These are phyloP conservation scores for Paratrypauchen microcephalus DNA, from an alignment of 2,797 vertebrate species.

Conservation along the genomic window DNA sequence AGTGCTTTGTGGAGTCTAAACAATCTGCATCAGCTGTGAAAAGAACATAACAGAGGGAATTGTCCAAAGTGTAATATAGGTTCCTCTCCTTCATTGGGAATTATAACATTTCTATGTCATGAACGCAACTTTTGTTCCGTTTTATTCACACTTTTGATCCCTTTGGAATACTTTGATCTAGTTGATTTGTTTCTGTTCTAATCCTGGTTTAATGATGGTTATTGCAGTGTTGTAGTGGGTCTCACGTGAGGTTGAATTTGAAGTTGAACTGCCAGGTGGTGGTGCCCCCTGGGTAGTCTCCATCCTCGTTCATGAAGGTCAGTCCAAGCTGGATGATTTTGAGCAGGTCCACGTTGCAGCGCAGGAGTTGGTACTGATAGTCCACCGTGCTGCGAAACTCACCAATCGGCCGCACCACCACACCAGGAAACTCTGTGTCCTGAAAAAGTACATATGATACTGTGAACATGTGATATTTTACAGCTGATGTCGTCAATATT, in stretches of 20 bases:
- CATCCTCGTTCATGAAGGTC: constrained; percentile 96
- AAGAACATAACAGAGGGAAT: no score
- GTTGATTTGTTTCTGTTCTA: no score
- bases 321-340: constrained; percentile 98
- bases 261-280: constrained; percentile 99
- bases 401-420: constrained; percentile 93
- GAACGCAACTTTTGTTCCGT: no score
- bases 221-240: neutral
- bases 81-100: no score
- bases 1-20: no score
- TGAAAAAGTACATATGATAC: constrained; percentile 41
- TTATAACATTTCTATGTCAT: no score
- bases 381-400: constrained; percentile 98
- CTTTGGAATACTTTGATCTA: neutral
- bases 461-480: neutral
- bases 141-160: no score
- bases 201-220: neutral
- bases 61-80: no score
- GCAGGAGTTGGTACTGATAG: constrained; percentile 95
- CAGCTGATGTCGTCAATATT: no score
- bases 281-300: constrained; percentile 90
- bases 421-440: constrained; percentile 98
- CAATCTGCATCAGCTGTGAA: no score
- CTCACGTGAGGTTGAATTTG: constrained; percentile 98
- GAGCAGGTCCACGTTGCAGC: constrained; percentile 95